Conservation (phyloP, 2,113 vertebrate species). For the Nycticorax nycticorax region DNA sequence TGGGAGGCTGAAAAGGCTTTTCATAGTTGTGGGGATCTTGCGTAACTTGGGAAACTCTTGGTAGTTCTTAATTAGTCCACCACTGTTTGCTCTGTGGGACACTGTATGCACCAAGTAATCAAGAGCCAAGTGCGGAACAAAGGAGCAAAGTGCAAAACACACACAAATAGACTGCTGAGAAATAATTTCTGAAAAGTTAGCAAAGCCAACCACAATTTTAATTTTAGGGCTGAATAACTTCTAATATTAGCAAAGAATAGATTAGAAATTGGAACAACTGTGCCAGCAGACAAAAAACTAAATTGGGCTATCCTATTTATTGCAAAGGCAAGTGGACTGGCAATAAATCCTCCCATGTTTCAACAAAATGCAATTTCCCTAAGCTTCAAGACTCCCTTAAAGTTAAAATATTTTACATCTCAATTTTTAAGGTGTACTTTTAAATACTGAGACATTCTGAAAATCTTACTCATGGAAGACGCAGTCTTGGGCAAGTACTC, state of each 20-base stretch:
- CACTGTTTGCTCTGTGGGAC: neutral
- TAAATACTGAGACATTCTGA: neutral
- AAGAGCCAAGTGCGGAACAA: constrained; percentile 20
- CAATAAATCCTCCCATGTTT: neutral
- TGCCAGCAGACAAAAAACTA: constrained; percentile 14
- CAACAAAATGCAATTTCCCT: neutral
- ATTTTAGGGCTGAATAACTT: constrained; percentile 20
- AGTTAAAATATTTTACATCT: neutral
- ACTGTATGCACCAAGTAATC: neutral
- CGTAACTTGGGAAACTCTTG: constrained; percentile 26
- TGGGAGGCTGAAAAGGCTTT: constrained; percentile 21
- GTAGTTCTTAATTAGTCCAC: constrained; percentile 52
- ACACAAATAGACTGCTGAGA: constrained; percentile 4
- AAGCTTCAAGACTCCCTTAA: neutral
- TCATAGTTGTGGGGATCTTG: constrained; percentile 38
- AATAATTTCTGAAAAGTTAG: constrained; percentile 2
- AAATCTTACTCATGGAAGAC: neutral
- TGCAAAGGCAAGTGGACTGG: neutral
- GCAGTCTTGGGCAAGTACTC: neutral
- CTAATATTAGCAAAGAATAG: constrained; percentile 22
- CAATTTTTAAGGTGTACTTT: neutral
- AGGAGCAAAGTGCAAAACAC: constrained; percentile 26
- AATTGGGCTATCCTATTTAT: neutral
- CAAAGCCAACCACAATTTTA: constrained; percentile 17
- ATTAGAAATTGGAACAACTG: constrained; percentile 20